Percentiles rank a stretch among this genome's conserved stretches.
Conservation (phyloP, 2,888 invertebrate species). For the Parascotia fuliginaria region DNA sequence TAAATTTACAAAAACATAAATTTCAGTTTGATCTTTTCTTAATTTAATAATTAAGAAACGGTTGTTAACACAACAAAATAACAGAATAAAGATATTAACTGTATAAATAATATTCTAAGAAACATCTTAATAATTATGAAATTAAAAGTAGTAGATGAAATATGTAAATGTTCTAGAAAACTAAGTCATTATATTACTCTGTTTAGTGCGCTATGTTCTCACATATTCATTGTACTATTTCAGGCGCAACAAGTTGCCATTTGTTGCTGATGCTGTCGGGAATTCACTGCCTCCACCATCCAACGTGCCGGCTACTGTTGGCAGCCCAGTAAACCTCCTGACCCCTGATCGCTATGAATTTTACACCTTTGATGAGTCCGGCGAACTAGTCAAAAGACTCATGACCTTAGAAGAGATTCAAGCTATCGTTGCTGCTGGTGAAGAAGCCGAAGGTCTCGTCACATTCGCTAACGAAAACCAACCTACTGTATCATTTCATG, state of each 20-base stretch:
- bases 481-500: conserved; percentile 77
- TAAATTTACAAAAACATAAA: too few species aligned
- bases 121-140: too few species aligned
- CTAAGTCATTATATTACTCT: too few species aligned
- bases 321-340: conserved; percentile 92
- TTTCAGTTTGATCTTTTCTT: too few species aligned
- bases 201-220: conserved; percentile 32
- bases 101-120: too few species aligned
- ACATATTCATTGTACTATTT: too few species aligned
- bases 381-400: conserved; percentile 92
- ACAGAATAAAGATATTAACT: too few species aligned
- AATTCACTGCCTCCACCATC: conserved; percentile 88
- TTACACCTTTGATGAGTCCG: conserved; percentile 94
- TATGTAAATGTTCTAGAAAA: too few species aligned
- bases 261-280: conserved; percentile 89
- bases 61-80: too few species aligned
- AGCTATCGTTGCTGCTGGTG: conserved; percentile 93
- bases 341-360: conserved; percentile 95
- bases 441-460: conserved; percentile 87
- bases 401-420: conserved; percentile 95
- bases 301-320: conserved; percentile 86
- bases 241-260: conserved; percentile 81
- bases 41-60: too few species aligned
- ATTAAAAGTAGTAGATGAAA: too few species aligned
- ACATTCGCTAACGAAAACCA: conserved; percentile 80